Evolutionary conservation across 2,113 vertebrate genomes (phyloP), one percentile per base, ranked within the genome.

Genomic region (Phaetusa simplex): DNA sequence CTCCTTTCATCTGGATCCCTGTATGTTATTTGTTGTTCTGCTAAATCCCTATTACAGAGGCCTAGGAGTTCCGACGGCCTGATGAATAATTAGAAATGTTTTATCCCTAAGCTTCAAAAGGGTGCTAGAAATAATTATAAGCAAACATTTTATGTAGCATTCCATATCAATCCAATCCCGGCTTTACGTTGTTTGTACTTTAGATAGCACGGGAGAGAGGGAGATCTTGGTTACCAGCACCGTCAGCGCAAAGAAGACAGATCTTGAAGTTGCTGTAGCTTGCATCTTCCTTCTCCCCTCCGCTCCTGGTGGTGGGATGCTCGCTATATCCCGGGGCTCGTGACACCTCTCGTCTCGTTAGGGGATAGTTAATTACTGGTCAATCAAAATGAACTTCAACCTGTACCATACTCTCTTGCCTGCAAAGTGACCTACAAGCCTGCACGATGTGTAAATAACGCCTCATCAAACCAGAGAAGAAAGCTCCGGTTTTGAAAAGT

Each of bases 111-210:
- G 94, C 98, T 98, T 98, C 98, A 98, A 98, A 98, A 97, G 98
- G 96, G 97, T 98, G 97, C 97, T 98, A 98, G 98, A 98, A 98
- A 98, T 98, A 98, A 98, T 98, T 98, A 98, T 98, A 98, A 98
- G 97, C 97, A 98, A 98, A 98, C 97, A 98, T 98, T 97, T 98
- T 98, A 96, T 98, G 95, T 97, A 93, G 93, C 82, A 94, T 97
- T 96, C 94, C 42, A 1, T 97, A 97, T 98, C 98, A 98, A 96
- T 96, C 73, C 97, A 95, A 93, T 92, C 93, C 97, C 7, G 40
- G 96, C 91, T 98, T 97, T 95, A 90, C 8, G 36, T 76, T 97
- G 88, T 97, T 98, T 97, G 97, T 97, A 95, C 86, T 97, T 92
- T 74, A 96, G 97, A 95, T 96, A 93, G 94, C 8, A 27, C 91